phyloP scores from a whole-genome alignment of 2,797 vertebrate genomes.

The Aulostomus chinensis region DNA sequence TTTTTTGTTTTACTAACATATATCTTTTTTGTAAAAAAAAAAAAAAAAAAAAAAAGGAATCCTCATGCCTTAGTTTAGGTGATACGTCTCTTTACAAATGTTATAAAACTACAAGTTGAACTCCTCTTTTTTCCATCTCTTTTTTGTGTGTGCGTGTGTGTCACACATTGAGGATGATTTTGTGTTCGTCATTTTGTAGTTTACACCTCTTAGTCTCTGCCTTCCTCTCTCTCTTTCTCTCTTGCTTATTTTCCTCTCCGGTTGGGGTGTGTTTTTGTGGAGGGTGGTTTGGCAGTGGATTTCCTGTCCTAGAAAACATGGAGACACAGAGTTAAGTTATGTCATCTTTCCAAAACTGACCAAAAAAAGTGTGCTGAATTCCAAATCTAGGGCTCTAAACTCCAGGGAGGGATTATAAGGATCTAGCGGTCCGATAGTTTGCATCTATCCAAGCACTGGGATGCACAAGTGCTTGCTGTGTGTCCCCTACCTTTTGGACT shows the following conservation, averaged over 20 bases:
- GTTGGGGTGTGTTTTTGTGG: conserved; percentile 71
- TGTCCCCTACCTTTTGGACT: conserved; percentile 77
- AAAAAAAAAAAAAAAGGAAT: conserved; percentile 66
- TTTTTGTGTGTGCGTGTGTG: conserved; percentile 34
- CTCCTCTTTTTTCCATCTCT: conserved; percentile 44
- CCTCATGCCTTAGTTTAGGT: conserved; percentile 89
- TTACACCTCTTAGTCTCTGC: conserved; percentile 40
- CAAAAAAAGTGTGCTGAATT: not conserved
- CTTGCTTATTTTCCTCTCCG: conserved; percentile 64
- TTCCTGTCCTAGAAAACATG: conserved; percentile 82
- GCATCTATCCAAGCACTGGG: conserved; percentile 62
- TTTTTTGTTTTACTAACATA: conserved; percentile 67
- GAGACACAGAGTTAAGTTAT: not conserved
- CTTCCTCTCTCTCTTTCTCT: conserved; percentile 27
- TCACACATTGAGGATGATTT: conserved; percentile 61
- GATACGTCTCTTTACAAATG: conserved; percentile 81
- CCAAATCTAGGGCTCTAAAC: conserved; percentile 16
- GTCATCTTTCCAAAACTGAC: not conserved
- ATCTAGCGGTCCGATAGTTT: conserved; percentile 21
- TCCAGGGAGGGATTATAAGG: conserved; percentile 9
- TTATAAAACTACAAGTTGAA: conserved; percentile 85
- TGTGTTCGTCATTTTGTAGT: conserved; percentile 52
- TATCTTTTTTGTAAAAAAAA: conserved; percentile 42
- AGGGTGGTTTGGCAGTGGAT: conserved; percentile 89
- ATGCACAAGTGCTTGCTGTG: conserved; percentile 58